Evolutionary conservation across 1,140 invertebrate genomes (phyloP).

Genomic region (Drosophila insularis): DNA sequence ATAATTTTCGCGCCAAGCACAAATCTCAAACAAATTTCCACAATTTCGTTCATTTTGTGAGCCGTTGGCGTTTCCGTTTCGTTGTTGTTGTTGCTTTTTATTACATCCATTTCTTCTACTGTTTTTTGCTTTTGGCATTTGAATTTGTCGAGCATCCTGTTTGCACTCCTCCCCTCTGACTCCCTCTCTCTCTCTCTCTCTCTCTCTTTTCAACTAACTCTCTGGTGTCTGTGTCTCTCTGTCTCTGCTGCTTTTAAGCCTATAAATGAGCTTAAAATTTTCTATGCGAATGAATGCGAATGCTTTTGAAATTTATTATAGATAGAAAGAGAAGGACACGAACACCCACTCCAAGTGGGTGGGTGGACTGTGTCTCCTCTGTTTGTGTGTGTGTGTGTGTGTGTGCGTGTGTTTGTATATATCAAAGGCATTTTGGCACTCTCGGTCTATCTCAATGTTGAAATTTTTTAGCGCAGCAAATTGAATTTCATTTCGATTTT

Average conservation of each 20-base stretch:
- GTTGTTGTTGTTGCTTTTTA: conserved; percentile 59
- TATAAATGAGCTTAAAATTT: conserved; percentile 82
- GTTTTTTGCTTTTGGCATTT: conserved; percentile 64
- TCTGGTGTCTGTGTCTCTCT: background rate
- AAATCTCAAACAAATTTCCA: conserved; percentile 72
- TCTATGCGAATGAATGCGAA: conserved; percentile 80
- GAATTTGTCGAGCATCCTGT: conserved; percentile 71
- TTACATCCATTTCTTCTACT: conserved; percentile 48
- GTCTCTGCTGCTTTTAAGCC: conserved; percentile 66
- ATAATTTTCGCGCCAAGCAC: conserved; percentile 73
- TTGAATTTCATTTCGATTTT: conserved; percentile 79
- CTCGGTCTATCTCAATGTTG: conserved; percentile 45
- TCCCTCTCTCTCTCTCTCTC: background rate
- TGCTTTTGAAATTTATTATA: conserved; percentile 81
- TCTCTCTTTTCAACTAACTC: background rate
- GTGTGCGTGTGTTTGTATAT: conserved; percentile 26
- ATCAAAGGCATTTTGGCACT: conserved; percentile 65
- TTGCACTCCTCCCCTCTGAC: conserved; percentile 25
- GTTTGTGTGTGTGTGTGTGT: conserved; percentile 18
- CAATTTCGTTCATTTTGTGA: conserved; percentile 48
- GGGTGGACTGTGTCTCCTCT: background rate
- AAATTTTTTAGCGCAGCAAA: conserved; percentile 70
- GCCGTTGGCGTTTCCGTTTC: conserved; percentile 67
- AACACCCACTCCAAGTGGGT: conserved; percentile 21
- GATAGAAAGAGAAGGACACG: conserved; percentile 23